Conservation (phyloP, 2,797 vertebrate genomes). For the Aphelocoma californica region DNA sequence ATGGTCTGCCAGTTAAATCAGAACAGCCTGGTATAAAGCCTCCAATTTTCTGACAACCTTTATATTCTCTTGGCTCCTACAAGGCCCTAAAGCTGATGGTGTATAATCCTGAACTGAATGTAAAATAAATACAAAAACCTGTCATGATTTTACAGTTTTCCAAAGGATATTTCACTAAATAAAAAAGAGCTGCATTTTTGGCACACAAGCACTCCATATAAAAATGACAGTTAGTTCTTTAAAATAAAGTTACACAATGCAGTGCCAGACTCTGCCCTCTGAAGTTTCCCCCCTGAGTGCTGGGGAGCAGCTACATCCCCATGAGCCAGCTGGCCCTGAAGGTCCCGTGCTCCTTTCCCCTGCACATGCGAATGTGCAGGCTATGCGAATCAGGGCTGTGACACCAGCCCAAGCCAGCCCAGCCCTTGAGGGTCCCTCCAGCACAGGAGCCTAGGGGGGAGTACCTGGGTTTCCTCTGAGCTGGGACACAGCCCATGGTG, state of each 20-base stretch:
- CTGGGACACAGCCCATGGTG: neutral
- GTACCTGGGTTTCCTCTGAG: rapidly evolving
- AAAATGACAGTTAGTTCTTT: constrained; percentile 46
- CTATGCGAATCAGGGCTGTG: rapidly evolving
- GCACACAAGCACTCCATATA: neutral
- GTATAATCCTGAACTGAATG: constrained; percentile 61
- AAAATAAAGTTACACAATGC: neutral
- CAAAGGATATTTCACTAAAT: constrained; percentile 60
- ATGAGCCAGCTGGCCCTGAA: rapidly evolving
- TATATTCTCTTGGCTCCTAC: constrained; percentile 65
- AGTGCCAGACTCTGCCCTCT: neutral
- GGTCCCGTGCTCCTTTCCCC: rapidly evolving
- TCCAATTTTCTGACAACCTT: constrained; percentile 71
- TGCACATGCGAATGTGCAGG: no score
- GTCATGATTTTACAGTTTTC: constrained; percentile 61
- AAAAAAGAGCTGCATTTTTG: constrained; percentile 50
- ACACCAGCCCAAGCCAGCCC: rapidly evolving
- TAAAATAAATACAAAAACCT: constrained; percentile 68
- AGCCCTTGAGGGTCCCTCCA: neutral
- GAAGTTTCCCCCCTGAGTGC: neutral
- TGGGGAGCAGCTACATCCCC: neutral
- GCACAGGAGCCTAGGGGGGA: neutral
- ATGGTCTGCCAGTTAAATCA: constrained; percentile 68
- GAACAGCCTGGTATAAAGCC: constrained; percentile 61
- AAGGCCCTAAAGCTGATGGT: constrained; percentile 60